These are phyloP conservation scores for Lasioglossum albipes DNA, from an alignment of 1,140 invertebrate genomes.

Conservation along the genomic window DNA sequence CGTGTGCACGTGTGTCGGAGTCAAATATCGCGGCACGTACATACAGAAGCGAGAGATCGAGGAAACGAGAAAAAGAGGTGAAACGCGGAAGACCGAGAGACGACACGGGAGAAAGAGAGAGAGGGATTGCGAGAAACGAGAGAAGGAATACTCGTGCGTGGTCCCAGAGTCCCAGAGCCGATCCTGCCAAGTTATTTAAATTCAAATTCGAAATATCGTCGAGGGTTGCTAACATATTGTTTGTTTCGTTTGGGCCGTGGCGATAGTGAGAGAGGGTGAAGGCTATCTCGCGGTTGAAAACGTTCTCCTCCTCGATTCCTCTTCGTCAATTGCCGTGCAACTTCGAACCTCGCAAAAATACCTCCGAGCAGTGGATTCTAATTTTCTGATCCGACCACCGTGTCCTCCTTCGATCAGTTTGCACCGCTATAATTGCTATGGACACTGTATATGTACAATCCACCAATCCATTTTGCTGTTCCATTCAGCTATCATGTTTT, in stretches of 20 bases:
- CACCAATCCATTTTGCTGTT: too few species aligned
- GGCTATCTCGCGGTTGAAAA: slow-evolving; percentile 61
- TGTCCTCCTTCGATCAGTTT: too few species aligned
- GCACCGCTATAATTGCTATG: too few species aligned
- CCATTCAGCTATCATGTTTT: too few species aligned
- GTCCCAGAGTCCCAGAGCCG: slow-evolving; percentile 80
- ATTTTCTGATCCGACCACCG: background rate
- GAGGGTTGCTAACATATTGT: slow-evolving; percentile 81
- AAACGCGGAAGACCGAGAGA: slow-evolving; percentile 54
- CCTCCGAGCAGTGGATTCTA: background rate
- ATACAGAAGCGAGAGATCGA: slow-evolving; percentile 62
- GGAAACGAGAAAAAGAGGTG: slow-evolving; percentile 49
- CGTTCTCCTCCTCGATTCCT: slow-evolving; percentile 37
- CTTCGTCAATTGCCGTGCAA: slow-evolving; percentile 45
- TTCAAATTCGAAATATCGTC: slow-evolving; percentile 81
- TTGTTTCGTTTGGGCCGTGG: slow-evolving; percentile 78
- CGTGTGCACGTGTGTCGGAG: slow-evolving; percentile 34
- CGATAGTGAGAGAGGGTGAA: slow-evolving; percentile 67
- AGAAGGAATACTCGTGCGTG: slow-evolving; percentile 73
- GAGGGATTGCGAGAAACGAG: slow-evolving; percentile 63
- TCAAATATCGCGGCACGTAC: slow-evolving; percentile 64
- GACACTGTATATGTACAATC: too few species aligned
- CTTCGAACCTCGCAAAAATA: slow-evolving; percentile 32
- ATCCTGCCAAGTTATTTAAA: slow-evolving; percentile 81
- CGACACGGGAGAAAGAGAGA: slow-evolving; percentile 40